These are phyloP conservation scores for Prochilodus magdalenae DNA, from an alignment of 2,113 vertebrate species.

Conservation along the genomic window DNA sequence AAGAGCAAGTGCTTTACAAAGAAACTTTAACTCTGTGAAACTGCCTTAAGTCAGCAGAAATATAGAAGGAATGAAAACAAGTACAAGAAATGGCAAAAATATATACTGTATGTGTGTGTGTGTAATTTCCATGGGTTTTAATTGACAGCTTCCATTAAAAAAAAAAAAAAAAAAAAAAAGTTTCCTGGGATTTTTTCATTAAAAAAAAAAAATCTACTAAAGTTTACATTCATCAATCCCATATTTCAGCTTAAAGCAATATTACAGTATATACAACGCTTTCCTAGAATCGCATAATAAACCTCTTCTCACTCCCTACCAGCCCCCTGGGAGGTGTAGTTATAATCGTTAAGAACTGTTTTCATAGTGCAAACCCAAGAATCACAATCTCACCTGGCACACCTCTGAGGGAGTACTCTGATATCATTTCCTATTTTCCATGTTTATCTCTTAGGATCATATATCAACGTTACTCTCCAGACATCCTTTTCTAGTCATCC, in stretches of 20 bases:
- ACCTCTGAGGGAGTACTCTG: neutral
- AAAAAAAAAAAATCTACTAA: slow-evolving; percentile 10
- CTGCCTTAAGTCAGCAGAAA: slow-evolving; percentile 6
- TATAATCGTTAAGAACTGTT: slow-evolving; percentile 21
- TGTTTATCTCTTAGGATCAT: too few species aligned
- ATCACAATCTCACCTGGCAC: neutral
- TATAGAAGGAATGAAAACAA: neutral
- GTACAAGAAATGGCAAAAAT: neutral
- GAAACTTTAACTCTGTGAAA: neutral
- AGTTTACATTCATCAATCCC: slow-evolving; percentile 33
- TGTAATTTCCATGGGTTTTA: neutral
- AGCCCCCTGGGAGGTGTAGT: slow-evolving; percentile 8
- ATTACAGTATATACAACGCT: slow-evolving; percentile 53
- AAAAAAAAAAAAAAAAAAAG: too few species aligned
- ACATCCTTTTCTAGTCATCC: too few species aligned
- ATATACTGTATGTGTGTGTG: too few species aligned
- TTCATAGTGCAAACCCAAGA: slow-evolving; percentile 42
- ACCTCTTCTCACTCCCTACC: neutral
- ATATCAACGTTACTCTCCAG: too few species aligned
- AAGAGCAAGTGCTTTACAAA: neutral
- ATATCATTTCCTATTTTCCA: too few species aligned
- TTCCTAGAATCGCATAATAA: slow-evolving; percentile 25
- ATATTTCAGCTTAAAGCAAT: slow-evolving; percentile 45
- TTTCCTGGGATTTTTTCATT: slow-evolving; percentile 11
- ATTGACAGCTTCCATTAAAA: slow-evolving; percentile 6